Evolutionary conservation across 2,888 invertebrate genomes (phyloP).

Genomic region (Rapana venosa): DNA sequence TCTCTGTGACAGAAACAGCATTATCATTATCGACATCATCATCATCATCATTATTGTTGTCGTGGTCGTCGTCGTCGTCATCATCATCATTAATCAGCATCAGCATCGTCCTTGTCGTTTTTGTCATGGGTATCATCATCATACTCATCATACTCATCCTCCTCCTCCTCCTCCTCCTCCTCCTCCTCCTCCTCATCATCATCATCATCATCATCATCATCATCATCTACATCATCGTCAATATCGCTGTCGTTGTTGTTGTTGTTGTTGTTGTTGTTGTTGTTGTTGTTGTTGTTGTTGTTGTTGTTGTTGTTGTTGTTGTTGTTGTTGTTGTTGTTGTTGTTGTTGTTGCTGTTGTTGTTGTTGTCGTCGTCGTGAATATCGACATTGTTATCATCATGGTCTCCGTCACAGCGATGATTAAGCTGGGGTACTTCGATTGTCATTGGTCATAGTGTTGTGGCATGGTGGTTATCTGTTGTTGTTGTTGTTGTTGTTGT

Average conservation of each 20-base stretch:
- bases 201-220: not conserved
- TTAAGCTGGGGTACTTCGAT: no score
- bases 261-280: not conserved
- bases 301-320: not conserved
- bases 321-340: not conserved
- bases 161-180: not conserved
- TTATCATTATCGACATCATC: not conserved
- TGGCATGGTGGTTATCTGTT: not conserved
- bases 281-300: not conserved
- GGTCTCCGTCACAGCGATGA: no score
- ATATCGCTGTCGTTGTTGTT: not conserved
- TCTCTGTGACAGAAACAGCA: not conserved
- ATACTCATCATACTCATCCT: not conserved
- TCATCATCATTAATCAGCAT: not conserved
- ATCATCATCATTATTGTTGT: not conserved
- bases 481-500: slow-evolving; percentile 6
- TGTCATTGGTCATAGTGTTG: not conserved
- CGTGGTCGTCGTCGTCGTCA: not conserved
- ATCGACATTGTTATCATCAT: not conserved
- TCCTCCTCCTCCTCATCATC: not conserved
- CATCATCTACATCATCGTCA: not conserved
- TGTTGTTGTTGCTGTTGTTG: not conserved
- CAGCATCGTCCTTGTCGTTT: not conserved
- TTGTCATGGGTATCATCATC: not conserved
- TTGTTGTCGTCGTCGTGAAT: not conserved